Percentiles rank a stretch among this genome's conserved stretches.
phyloP scores from a whole-genome alignment of 1,140 invertebrate genomes.

The Bombus superbus region DNA sequence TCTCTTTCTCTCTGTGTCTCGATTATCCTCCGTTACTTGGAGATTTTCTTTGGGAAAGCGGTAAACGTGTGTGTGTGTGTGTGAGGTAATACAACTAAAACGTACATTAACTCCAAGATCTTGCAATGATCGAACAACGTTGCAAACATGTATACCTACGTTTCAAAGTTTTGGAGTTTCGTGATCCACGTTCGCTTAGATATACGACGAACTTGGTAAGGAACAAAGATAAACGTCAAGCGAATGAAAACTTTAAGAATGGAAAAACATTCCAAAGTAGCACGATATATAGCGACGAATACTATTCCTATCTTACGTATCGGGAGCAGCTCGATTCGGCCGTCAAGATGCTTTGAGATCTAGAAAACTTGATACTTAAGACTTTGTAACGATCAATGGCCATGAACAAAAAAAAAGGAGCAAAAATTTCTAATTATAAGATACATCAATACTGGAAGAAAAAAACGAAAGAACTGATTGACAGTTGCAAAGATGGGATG shows the following conservation, averaged over 20 bases:
- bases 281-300: background rate
- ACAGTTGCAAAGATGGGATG: too few relatives aligned
- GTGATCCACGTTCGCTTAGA: background rate
- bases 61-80: background rate
- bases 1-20: conserved; percentile 3
- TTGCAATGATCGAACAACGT: conserved; percentile 38
- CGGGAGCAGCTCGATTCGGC: background rate
- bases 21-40: conserved; percentile 13
- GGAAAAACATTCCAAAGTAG: conserved; percentile 12
- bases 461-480: background rate
- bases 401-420: background rate
- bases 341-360: background rate
- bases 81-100: background rate
- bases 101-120: background rate
- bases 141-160: conserved; percentile 14
- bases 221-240: conserved; percentile 6
- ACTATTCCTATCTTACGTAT: background rate
- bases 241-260: background rate
- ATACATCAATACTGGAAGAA: background rate
- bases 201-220: background rate
- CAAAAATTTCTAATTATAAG: background rate
- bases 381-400: background rate
- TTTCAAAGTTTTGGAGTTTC: background rate
- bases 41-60: background rate
- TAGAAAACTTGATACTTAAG: background rate